phyloP scores from a whole-genome alignment of 2,113 vertebrate genomes.

The Panthera uncia region DNA sequence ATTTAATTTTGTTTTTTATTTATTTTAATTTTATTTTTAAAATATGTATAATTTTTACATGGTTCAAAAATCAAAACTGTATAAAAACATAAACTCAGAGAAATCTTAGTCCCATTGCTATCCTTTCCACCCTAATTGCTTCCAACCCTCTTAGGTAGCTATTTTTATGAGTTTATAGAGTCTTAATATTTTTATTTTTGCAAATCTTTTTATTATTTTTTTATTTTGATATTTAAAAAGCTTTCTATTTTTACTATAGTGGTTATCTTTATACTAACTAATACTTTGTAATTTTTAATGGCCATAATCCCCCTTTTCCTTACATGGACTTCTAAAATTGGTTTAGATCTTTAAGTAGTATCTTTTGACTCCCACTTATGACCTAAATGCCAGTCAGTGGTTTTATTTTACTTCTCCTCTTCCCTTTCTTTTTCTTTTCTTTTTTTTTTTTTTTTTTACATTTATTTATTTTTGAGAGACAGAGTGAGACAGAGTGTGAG shows the following conservation, averaged over 20 bases:
- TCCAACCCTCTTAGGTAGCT: neutral
- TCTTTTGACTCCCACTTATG: neutral
- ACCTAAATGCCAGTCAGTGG: neutral
- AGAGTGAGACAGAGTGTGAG: no score
- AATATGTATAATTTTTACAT: neutral
- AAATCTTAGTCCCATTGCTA: neutral
- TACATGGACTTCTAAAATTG: neutral
- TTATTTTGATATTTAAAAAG: conserved; percentile 15
- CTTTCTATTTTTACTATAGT: neutral
- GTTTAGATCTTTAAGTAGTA: neutral
- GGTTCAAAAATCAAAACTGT: conserved; percentile 8
- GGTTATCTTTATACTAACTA: neutral
- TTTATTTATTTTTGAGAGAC: no score
- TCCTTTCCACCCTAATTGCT: neutral
- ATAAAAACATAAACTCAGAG: neutral
- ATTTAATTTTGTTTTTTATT: neutral
- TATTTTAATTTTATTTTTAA: neutral
- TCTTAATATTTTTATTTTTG: neutral
- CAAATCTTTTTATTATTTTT: neutral
- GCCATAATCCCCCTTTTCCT: neutral
- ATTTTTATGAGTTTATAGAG: neutral
- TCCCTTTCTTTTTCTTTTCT: neutral
- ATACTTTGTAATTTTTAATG: neutral
- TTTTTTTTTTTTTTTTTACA: no score
- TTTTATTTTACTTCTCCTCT: neutral